Percentiles rank a stretch among this genome's conserved stretches.
These are phyloP conservation scores for Crotalus viridis DNA, from an alignment of 2,113 vertebrate species.

Conservation along the genomic window DNA sequence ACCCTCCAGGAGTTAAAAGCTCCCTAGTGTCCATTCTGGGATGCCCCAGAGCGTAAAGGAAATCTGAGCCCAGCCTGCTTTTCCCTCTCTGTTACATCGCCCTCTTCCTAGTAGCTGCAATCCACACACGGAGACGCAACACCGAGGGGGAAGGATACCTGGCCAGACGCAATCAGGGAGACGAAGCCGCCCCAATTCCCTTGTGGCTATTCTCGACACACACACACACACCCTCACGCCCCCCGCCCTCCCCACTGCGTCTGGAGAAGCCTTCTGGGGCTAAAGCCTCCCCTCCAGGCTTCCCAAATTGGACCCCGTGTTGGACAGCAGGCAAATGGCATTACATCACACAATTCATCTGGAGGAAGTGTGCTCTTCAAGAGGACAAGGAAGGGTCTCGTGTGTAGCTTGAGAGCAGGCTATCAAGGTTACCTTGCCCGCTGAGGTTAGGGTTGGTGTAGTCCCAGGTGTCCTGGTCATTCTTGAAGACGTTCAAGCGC, in stretches of 20 bases:
- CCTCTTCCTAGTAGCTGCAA: not conserved
- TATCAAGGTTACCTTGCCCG: constrained; percentile 86
- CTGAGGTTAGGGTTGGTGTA: constrained; percentile 93
- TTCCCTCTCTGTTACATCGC: not conserved
- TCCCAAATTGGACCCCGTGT: not conserved
- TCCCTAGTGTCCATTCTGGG: not conserved
- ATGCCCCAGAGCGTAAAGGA: not conserved
- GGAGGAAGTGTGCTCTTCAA: constrained; percentile 48
- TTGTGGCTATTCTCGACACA: not conserved
- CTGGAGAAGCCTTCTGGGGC: not conserved
- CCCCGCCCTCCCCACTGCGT: not conserved
- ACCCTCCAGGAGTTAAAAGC: not conserved
- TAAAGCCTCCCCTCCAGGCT: not conserved
- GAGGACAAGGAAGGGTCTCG: constrained; percentile 27
- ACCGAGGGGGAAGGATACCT: fast-evolving
- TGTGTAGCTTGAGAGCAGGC: constrained; percentile 49
- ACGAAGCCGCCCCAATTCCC: not conserved
- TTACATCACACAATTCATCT: constrained; percentile 65
- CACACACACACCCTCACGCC: too few relatives aligned
- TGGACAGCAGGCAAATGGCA: constrained; percentile 65
- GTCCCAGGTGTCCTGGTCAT: constrained; percentile 97
- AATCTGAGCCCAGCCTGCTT: not conserved
- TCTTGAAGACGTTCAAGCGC: constrained; percentile 95
- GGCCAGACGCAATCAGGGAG: not conserved
- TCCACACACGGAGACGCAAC: not conserved